Evolutionary conservation across 2,797 vertebrate species (phyloP), one percentile per base, ranked within the genome.

Genomic region (Clamator glandarius): DNA sequence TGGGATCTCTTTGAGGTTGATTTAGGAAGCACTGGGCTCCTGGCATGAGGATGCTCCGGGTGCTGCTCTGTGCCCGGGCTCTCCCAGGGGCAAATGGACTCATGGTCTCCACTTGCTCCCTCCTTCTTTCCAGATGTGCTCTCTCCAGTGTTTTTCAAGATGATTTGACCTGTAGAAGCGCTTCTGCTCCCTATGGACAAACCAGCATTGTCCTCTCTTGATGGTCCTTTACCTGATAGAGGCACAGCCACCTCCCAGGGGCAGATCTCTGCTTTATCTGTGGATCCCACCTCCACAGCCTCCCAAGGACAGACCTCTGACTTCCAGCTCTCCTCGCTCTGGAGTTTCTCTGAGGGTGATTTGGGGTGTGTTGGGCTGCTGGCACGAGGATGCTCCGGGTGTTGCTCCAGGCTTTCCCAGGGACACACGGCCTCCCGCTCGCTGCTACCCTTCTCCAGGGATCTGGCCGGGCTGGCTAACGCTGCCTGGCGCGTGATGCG

Each of bases 171-270:
- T 48, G 46, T 48, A 23, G 46, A 44, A 44, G 44, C 14, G 44
- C 44, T 48, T 48, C 20, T 48, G 46, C 46, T 48, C 46, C 20
- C 20, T 21, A 9, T 48, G 46, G 46, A 48, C 46, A 48, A 21
- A 20, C 46, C 46, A 48, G 20, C 46, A 21, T 23, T 21, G 19
- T 48, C 46, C 46, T 48, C 19, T 20, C 46, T 23, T 48, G 46
- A 48, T 23, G 48, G 23, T 46, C 48, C 46, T 44, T 15, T 44
- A 16, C 19, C 44, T 44, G 97, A 7, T 15, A 58, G 29, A 13
- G 35, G 39, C 39, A 44, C 86, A n/a, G 46, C 78, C 23, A 19
- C 69, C 39, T 97, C 98, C 97, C 98, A 97, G 13, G 98, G 97
- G 75, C 97, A 97, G 59, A 98, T 87, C 28, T 97, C 96, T 35